Percentiles rank a stretch among this genome's conserved stretches.
Conservation (phyloP, 2,888 invertebrate genomes). For the Geophilus truncorum region DNA sequence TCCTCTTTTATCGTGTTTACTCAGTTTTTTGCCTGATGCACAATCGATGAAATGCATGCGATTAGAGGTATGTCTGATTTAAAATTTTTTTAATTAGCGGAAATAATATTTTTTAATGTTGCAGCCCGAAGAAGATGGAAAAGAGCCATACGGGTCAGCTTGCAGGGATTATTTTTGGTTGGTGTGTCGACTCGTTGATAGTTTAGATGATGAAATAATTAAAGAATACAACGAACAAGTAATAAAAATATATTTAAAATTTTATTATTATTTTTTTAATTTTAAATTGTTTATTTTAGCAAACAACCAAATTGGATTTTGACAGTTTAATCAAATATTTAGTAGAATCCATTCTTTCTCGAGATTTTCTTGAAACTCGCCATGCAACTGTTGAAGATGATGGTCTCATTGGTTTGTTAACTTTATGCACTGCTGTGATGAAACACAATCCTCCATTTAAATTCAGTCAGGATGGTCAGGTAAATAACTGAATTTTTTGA, state of each 20-base stretch:
- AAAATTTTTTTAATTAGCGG: background rate
- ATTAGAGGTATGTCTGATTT: conserved; percentile 48
- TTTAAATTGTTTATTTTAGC: no score
- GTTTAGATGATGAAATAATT: conserved; percentile 71
- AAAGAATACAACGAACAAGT: conserved; percentile 48
- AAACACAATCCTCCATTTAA: conserved; percentile 86
- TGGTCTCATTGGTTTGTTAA: conserved; percentile 79
- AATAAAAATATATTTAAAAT: background rate
- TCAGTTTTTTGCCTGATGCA: conserved; percentile 75
- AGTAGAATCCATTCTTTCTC: conserved; percentile 64
- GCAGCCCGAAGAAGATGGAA: conserved; percentile 63
- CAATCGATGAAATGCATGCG: conserved; percentile 72
- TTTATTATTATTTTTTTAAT: background rate
- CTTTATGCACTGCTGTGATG: conserved; percentile 76
- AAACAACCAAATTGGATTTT: conserved; percentile 55
- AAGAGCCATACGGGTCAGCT: conserved; percentile 90
- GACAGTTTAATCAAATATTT: conserved; percentile 64
- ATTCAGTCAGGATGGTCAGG: conserved; percentile 66
- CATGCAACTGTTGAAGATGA: conserved; percentile 81
- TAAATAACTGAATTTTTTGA: conserved; percentile 37
- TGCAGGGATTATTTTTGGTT: conserved; percentile 94
- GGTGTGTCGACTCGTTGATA: conserved; percentile 79
- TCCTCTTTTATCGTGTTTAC: conserved; percentile 72
- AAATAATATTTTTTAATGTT: background rate
- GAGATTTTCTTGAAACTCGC: conserved; percentile 77